phyloP scores from a whole-genome alignment of 2,797 vertebrate genomes.

The Simalia tracyae region DNA sequence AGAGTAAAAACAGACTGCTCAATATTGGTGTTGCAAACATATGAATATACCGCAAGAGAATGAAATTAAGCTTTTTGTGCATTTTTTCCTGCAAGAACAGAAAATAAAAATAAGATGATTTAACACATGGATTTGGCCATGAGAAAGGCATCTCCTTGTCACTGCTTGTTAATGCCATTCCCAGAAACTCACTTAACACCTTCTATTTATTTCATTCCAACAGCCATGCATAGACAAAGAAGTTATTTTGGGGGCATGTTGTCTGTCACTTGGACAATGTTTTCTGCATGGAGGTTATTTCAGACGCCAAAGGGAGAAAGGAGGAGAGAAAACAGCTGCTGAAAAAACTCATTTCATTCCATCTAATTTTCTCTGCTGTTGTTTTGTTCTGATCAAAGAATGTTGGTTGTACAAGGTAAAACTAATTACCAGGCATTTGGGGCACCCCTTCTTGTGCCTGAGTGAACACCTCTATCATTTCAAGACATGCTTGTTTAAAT shows the following conservation, averaged over 20 bases:
- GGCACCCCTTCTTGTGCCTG: slow-evolving; percentile 23
- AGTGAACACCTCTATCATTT: not conserved
- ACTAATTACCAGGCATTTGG: slow-evolving; percentile 17
- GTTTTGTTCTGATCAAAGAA: slow-evolving; percentile 47
- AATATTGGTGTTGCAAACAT: not conserved
- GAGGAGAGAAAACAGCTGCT: not conserved
- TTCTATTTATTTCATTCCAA: slow-evolving; percentile 17
- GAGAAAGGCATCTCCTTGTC: not conserved
- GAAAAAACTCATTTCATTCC: slow-evolving; percentile 45
- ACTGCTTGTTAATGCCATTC: not conserved
- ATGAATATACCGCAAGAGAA: not conserved
- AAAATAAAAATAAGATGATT: not conserved
- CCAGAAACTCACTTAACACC: not conserved
- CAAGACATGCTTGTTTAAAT: slow-evolving; percentile 15
- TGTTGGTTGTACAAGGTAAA: slow-evolving; percentile 19
- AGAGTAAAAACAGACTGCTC: not conserved
- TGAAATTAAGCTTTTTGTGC: not conserved
- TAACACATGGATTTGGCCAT: not conserved
- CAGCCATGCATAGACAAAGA: slow-evolving; percentile 17
- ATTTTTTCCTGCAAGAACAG: not conserved
- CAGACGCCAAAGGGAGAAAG: slow-evolving; percentile 8
- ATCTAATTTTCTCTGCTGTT: slow-evolving; percentile 19
- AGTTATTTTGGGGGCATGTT: slow-evolving; percentile 14
- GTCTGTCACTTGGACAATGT: slow-evolving; percentile 9
- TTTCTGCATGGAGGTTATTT: slow-evolving; percentile 45